Conservation (phyloP, 2,888 invertebrate species). For the Lamellibrachia satsuma region DNA sequence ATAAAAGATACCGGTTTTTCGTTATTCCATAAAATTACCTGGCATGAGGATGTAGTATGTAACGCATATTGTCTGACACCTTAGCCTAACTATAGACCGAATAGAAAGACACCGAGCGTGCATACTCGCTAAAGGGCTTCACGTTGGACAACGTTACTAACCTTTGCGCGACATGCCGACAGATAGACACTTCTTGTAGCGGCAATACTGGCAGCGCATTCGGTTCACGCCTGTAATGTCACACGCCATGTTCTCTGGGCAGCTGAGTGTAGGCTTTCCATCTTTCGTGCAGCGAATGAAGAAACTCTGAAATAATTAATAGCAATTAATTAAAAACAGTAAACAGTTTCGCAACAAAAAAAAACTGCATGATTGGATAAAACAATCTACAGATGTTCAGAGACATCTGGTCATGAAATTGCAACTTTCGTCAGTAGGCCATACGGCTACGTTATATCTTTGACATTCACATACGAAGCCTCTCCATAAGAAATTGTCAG, state of each 20-base stretch:
- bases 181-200: slow-evolving; percentile 57
- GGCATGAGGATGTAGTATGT: neutral
- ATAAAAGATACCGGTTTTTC: neutral
- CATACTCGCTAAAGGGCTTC: neutral
- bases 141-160: slow-evolving; percentile 29
- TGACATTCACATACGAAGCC: too few relatives aligned
- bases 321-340: neutral
- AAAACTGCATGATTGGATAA: neutral
- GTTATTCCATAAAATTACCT: neutral
- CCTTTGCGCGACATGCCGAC: slow-evolving; percentile 62
- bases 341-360: neutral
- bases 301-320: slow-evolving; percentile 39
- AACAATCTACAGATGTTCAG: neutral
- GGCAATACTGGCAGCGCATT: slow-evolving; percentile 59
- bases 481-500: too few relatives aligned
- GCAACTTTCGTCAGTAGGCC: too few relatives aligned
- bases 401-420: too few relatives aligned
- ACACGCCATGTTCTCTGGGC: slow-evolving; percentile 30
- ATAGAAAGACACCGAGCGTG: neutral
- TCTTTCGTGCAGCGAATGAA: slow-evolving; percentile 43
- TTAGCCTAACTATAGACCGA: neutral
- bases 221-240: slow-evolving; percentile 40
- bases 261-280: slow-evolving; percentile 32
- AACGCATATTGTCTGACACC: too few relatives aligned
- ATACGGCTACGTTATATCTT: too few relatives aligned